Conservation (phyloP, 2,113 vertebrate genomes). For the Fregetta grallaria region DNA sequence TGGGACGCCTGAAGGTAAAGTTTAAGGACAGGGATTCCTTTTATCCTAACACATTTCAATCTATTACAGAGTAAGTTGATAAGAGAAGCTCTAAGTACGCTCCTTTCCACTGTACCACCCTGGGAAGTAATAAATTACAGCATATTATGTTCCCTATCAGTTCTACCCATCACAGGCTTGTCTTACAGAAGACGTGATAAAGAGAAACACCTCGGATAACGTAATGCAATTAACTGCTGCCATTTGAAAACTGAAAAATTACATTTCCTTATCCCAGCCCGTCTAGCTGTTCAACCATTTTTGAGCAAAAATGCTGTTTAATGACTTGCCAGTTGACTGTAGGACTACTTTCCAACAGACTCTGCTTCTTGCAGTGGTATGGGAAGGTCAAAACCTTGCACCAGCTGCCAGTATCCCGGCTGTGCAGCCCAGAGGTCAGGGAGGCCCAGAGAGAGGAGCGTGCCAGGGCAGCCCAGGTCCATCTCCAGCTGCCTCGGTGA, state of each 20-base stretch:
- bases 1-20: conserved; percentile 25
- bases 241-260: conserved; percentile 27
- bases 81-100: background rate
- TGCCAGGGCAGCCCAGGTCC: background rate
- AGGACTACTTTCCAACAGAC: background rate
- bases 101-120: background rate
- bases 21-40: conserved; percentile 27
- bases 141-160: conserved; percentile 31
- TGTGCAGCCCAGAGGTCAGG: background rate
- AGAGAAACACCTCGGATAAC: conserved; percentile 18
- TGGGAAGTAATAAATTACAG: conserved; percentile 41
- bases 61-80: background rate
- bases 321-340: background rate
- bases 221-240: conserved; percentile 25
- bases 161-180: background rate
- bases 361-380: background rate
- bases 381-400: background rate
- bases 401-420: background rate
- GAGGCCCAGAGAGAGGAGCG: background rate
- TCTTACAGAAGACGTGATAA: background rate
- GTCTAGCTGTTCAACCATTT: background rate
- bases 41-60: conserved; percentile 39
- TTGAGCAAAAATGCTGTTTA: background rate
- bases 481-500: background rate
- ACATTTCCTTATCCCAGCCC: background rate